These are phyloP conservation scores for Semnopithecus entellus DNA, from an alignment of 2,113 vertebrate species.

Conservation along the genomic window DNA sequence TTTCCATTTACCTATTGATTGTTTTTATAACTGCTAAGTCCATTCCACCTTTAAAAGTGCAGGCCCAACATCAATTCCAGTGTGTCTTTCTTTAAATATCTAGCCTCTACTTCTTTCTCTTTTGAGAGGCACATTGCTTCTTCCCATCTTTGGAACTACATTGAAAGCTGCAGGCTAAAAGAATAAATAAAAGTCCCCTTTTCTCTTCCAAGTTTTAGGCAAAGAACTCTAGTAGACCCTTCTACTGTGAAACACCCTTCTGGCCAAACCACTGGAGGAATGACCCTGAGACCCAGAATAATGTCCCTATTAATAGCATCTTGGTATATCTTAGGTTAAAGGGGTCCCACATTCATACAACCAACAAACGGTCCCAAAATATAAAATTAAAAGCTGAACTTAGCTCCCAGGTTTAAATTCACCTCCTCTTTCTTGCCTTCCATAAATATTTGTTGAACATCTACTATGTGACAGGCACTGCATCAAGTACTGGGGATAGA, in stretches of 20 bases:
- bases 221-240: background rate
- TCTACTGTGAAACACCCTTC: background rate
- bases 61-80: background rate
- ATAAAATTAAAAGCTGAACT: background rate
- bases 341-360: background rate
- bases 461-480: background rate
- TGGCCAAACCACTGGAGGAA: background rate
- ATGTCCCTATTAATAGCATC: background rate
- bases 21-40: background rate
- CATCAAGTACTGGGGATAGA: background rate
- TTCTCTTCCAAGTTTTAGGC: background rate
- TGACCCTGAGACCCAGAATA: background rate
- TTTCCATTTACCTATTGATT: background rate
- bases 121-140: background rate
- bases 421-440: background rate
- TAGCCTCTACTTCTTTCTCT: background rate
- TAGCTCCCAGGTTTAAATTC: background rate
- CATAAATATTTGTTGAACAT: background rate
- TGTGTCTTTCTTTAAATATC: background rate
- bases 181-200: background rate
- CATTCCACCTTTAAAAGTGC: slow-evolving; percentile 8
- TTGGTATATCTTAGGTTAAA: background rate
- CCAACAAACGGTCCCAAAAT: background rate
- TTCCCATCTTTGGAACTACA: background rate
- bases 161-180: background rate